Evolutionary conservation across 2,113 vertebrate genomes (phyloP).

Genomic region (Alethe castanea): DNA sequence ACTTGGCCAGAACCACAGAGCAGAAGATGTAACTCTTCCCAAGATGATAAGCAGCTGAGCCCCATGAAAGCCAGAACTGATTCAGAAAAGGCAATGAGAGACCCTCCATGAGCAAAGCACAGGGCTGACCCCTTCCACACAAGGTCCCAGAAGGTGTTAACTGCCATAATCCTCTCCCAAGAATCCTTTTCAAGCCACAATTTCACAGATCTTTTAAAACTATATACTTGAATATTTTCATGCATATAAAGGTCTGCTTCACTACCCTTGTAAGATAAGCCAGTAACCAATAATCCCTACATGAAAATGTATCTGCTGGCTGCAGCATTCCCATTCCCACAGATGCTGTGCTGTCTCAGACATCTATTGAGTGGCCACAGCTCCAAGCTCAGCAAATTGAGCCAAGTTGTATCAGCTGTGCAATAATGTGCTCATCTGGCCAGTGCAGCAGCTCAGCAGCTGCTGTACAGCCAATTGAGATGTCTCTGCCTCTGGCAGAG

Average conservation of each 20-base stretch:
- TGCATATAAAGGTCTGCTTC: neutral
- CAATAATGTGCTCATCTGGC: neutral
- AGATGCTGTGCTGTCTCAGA: neutral
- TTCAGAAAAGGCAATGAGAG: neutral
- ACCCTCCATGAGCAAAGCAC: neutral
- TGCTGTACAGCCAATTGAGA: neutral
- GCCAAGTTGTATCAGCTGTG: neutral
- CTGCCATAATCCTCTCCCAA: neutral
- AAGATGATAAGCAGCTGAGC: neutral
- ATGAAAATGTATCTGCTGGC: neutral
- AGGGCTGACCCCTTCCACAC: neutral
- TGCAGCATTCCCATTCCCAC: neutral
- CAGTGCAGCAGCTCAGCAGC: neutral
- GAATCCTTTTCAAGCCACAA: neutral
- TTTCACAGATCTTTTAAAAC: neutral
- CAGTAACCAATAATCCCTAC: neutral
- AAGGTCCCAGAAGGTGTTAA: neutral
- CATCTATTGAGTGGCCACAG: neutral
- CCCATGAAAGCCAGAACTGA: neutral
- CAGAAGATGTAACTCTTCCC: neutral
- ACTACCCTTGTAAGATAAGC: neutral
- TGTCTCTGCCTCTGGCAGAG: neutral
- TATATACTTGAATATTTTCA: neutral
- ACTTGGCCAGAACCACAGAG: neutral
- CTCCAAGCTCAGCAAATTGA: neutral